Percentiles rank a stretch among this genome's conserved stretches.
Conservation (phyloP, 2,888 invertebrate genomes). For the Drosophila pegasa region DNA sequence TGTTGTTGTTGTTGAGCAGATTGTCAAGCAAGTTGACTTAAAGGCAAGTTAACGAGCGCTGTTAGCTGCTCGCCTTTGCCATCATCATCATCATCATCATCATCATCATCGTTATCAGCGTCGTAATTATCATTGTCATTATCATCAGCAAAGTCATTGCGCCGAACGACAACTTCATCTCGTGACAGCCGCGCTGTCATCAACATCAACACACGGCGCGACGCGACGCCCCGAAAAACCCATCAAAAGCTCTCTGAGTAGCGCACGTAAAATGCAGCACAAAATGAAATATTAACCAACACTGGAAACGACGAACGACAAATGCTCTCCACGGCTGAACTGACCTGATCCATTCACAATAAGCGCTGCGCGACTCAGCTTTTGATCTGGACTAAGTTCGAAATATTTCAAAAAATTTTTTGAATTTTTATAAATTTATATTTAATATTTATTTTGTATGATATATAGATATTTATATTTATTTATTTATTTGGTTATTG, state of each 20-base stretch:
- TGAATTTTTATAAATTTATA: no score
- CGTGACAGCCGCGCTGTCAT: conserved; percentile 65
- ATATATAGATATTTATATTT: no score
- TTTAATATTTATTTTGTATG: no score
- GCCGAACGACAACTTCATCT: conserved; percentile 73
- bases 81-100: conserved; percentile 25
- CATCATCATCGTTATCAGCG: conserved; percentile 22
- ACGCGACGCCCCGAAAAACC: conserved; percentile 58
- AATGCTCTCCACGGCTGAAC: conserved; percentile 31
- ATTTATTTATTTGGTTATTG: no score
- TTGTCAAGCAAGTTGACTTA: conserved; percentile 77
- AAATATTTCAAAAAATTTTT: no score
- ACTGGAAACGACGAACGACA: conserved; percentile 4
- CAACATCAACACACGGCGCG: conserved; percentile 56
- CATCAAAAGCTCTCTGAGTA: conserved; percentile 61
- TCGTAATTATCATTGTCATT: conserved; percentile 14
- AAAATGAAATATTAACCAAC: conserved; percentile 32
- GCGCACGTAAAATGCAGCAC: conserved; percentile 64
- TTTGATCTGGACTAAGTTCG: neutral
- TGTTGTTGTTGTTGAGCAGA: conserved; percentile 43
- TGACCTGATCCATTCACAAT: neutral
- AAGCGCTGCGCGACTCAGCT: neutral
- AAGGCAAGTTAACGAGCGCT: conserved; percentile 74
- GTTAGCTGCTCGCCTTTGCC: conserved; percentile 36
- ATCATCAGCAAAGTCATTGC: conserved; percentile 44